Evolutionary conservation across 2,797 vertebrate genomes (phyloP).

Genomic region (Phoeniculus purpureus): DNA sequence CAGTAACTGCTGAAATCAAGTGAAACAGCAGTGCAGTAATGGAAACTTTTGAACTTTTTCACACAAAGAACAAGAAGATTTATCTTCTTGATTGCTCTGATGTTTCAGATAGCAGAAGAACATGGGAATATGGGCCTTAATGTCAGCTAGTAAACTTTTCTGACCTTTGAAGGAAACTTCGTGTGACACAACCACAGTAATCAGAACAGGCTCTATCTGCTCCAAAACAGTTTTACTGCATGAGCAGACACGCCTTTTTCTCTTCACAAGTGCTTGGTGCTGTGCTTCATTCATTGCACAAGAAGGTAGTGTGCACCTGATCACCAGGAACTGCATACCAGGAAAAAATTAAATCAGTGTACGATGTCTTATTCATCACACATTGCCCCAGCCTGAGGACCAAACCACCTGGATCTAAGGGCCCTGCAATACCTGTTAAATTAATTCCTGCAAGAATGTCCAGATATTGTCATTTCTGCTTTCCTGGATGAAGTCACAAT

Average conservation of each 20-base stretch:
- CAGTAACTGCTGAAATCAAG: background rate
- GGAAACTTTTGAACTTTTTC: constrained; percentile 39
- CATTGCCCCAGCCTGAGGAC: background rate
- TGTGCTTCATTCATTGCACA: background rate
- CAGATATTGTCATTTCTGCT: background rate
- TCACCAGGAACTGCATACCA: background rate
- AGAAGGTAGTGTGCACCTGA: background rate
- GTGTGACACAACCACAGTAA: background rate
- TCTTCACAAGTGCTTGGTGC: background rate
- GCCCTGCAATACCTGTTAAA: background rate
- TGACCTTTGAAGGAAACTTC: constrained; percentile 29
- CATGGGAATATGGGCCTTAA: background rate
- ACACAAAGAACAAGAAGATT: constrained; percentile 18
- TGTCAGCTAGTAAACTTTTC: background rate
- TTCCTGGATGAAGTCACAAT: background rate
- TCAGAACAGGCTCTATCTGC: constrained; percentile 35
- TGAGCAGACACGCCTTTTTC: background rate
- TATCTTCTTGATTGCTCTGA: constrained; percentile 34
- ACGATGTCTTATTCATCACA: background rate
- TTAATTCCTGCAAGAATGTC: background rate
- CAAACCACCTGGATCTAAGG: background rate
- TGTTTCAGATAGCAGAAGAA: constrained; percentile 19
- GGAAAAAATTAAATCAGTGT: background rate
- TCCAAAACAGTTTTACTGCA: background rate
- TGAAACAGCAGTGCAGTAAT: constrained; percentile 26